Base-by-base conservation (phyloP, 2,113 vertebrate species). In the Nerophis lumbriciformis region DNA sequence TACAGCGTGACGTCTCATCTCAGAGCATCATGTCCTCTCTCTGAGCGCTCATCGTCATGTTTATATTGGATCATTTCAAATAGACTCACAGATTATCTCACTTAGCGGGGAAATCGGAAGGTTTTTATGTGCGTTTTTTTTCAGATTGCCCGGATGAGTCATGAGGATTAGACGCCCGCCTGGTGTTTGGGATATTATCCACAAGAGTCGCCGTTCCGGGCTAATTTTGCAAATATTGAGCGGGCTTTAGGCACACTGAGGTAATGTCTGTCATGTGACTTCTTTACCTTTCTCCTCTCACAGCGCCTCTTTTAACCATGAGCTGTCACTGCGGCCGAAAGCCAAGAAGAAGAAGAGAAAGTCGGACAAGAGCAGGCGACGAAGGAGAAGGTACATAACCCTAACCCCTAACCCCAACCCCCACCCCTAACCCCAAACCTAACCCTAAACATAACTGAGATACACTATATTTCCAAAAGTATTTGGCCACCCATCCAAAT, bases 261-360 rank as follows among this genome's bases (percentile, higher is more conserved):
- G 28, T 28, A 28, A 28, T 28, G 28, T 28, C 28, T 28, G 28
- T 3, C 28, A 28, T 28, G 16, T 52, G 19, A 53, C 51, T 13
- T 39, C 8, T 1, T 71, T 57, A 58, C 44, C 48, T 65, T 38
- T 71, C 28, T 71, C 51, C 49, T 37, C 45, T 63, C 53, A 9
- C 86, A 94, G 94, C 65, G 75, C 76, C 16, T 94, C 90, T 0
- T 82, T 61, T 0, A 75, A 90, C 21, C 89, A 84, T 51, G 86
- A 93, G 3, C 64, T 72, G 19, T 88, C 70, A 0, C 91, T 77
- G 2, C 90, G 66, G 0, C 90, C 88, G 21, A 94, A 92, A 63
- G 85, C 83, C 0, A 97, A 94, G 87, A 95, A 93, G 81, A 98
- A 96, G 86, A 98, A 95, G 87, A 95, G 96, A 87, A 97, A 97